Percentiles rank a stretch among this genome's conserved stretches.
phyloP scores from a whole-genome alignment of 2,797 vertebrate species.

The Paratrypauchen microcephalus region DNA sequence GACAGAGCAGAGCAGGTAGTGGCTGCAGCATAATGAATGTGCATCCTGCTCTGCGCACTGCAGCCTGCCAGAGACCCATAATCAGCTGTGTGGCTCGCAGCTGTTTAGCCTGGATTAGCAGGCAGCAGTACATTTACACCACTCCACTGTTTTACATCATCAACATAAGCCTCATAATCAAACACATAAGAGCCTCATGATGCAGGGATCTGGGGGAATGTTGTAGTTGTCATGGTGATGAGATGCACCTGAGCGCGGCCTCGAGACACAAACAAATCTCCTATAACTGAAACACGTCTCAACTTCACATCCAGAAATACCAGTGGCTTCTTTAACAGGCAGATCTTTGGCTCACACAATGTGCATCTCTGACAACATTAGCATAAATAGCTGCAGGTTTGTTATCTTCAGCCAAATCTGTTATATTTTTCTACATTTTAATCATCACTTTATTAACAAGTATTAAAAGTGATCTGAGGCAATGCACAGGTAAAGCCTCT shows the following conservation, averaged over 20 bases:
- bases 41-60: constrained; percentile 1
- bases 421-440: background rate
- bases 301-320: constrained; percentile 3
- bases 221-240: constrained; percentile 1
- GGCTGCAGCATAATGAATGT: constrained; percentile 1
- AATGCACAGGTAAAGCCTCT: background rate
- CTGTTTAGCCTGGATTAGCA: constrained; percentile 14
- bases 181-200: constrained; percentile 1
- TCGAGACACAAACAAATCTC: constrained; percentile 6
- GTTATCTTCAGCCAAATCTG: constrained; percentile 3
- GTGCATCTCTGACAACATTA: background rate
- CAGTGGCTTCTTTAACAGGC: background rate
- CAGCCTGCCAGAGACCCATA: constrained; percentile 3
- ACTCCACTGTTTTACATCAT: background rate
- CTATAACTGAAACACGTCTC: background rate
- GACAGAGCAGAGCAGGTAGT: background rate
- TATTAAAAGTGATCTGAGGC: background rate
- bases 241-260: constrained; percentile 10
- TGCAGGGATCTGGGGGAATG: constrained; percentile 5
- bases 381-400: constrained; percentile 5
- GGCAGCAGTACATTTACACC: background rate
- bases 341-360: background rate
- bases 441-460: background rate
- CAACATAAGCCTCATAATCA: background rate
- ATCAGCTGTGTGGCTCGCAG: background rate